A percentile compares a stretch with the other conserved stretches of the same genome.
phyloP scores from a whole-genome alignment of 2,888 invertebrate species.

The Cyaniris semiargus region DNA sequence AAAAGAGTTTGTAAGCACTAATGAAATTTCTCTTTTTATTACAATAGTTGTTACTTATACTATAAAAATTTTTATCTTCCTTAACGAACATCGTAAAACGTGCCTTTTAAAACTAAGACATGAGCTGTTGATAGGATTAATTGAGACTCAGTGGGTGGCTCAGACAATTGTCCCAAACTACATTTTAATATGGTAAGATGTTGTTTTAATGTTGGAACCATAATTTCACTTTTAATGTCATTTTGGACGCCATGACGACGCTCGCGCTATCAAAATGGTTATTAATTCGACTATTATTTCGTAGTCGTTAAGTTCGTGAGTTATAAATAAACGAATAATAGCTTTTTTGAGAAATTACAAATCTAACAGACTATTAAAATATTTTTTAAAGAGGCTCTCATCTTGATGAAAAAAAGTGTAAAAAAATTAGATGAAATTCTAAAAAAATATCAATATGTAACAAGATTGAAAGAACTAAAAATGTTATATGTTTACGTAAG shows the following conservation, averaged over 20 bases:
- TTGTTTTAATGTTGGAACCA: background rate
- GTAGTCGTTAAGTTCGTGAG: background rate
- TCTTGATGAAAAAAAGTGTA: too few species aligned
- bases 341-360: too few species aligned
- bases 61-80: background rate
- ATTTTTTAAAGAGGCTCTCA: too few species aligned
- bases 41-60: background rate
- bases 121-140: conserved; percentile 66
- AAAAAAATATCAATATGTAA: too few species aligned
- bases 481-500: too few species aligned
- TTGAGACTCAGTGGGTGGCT: conserved; percentile 67
- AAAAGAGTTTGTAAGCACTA: background rate
- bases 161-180: conserved; percentile 58
- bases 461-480: too few species aligned
- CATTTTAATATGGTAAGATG: conserved; percentile 41
- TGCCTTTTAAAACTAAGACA: background rate
- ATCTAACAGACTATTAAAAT: too few species aligned
- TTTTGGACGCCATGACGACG: background rate
- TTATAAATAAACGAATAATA: too few species aligned
- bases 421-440: too few species aligned
- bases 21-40: background rate
- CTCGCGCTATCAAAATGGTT: background rate
- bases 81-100: background rate
- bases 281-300: background rate
- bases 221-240: conserved; percentile 8